phyloP scores from a whole-genome alignment of 2,113 vertebrate genomes.

The Apodemus speciosus region DNA sequence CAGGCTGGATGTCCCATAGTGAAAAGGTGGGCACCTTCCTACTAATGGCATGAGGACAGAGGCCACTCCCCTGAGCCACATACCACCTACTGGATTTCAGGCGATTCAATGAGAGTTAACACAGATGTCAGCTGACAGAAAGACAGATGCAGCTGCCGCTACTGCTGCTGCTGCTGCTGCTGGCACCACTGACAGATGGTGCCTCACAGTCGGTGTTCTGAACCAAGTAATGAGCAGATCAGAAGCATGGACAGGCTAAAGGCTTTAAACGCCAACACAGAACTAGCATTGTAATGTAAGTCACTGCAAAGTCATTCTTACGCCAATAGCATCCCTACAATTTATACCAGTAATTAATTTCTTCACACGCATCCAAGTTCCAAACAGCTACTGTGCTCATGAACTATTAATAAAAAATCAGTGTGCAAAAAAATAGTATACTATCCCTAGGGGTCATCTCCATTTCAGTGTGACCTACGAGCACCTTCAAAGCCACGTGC shows the following conservation, averaged over 20 bases:
- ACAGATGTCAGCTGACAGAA: conserved; percentile 52
- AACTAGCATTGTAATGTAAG: neutral
- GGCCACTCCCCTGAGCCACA: neutral
- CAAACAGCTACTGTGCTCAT: neutral
- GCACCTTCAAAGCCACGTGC: neutral
- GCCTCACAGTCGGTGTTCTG: conserved; percentile 56
- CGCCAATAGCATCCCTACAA: neutral
- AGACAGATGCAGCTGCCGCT: conserved; percentile 54
- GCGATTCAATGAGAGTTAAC: conserved; percentile 16
- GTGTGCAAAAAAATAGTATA: accelerated
- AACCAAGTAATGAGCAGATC: conserved; percentile 43
- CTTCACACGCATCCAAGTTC: neutral
- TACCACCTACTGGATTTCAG: neutral
- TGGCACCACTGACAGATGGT: conserved; percentile 68
- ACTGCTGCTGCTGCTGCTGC: neutral
- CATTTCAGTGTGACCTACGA: neutral
- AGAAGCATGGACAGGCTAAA: neutral
- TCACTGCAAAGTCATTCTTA: conserved; percentile 9
- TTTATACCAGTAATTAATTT: neutral
- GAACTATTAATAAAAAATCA: neutral
- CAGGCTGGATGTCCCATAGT: neutral
- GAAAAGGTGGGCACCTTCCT: conserved; percentile 29
- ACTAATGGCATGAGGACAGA: neutral
- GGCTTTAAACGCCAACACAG: neutral
- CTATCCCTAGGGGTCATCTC: neutral